A percentile compares a stretch with the other conserved stretches of the same genome.
phyloP scores from a whole-genome alignment of 2,113 vertebrate species.

The Emydura subglobosa region DNA sequence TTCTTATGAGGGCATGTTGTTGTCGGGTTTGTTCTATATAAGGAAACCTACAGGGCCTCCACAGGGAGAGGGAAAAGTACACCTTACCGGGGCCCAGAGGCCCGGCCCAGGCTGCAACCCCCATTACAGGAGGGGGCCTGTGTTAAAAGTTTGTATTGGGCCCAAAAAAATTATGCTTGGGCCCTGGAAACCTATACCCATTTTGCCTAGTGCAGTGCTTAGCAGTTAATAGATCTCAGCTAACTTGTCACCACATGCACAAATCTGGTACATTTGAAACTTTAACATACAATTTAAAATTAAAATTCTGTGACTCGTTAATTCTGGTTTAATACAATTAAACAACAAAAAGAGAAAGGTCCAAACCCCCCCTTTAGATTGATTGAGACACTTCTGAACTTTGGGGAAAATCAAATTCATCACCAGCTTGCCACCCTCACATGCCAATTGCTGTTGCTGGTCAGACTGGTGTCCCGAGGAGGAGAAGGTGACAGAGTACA shows the following conservation, averaged over 20 bases:
- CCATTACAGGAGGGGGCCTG: no score
- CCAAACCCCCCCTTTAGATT: neutral
- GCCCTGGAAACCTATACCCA: no score
- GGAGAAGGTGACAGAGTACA: neutral
- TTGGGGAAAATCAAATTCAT: neutral
- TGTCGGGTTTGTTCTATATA: neutral
- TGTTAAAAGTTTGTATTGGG: no score
- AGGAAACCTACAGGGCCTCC: neutral
- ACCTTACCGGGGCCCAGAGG: no score
- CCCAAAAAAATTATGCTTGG: no score
- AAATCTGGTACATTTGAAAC: neutral
- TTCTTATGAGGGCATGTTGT: neutral
- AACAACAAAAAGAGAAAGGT: neutral
- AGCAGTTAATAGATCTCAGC: no score
- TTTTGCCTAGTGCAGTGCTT: neutral
- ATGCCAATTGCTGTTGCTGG: neutral
- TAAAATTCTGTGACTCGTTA: neutral
- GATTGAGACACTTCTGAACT: neutral
- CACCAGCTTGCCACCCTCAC: neutral
- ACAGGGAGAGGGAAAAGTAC: no score
- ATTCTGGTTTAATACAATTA: neutral
- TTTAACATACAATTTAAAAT: neutral
- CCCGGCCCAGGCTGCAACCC: no score
- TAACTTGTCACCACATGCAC: neutral
- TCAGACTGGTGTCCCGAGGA: neutral